Conservation (phyloP, 2,113 vertebrate genomes). For the Machaerirhynchus nigripectus region DNA sequence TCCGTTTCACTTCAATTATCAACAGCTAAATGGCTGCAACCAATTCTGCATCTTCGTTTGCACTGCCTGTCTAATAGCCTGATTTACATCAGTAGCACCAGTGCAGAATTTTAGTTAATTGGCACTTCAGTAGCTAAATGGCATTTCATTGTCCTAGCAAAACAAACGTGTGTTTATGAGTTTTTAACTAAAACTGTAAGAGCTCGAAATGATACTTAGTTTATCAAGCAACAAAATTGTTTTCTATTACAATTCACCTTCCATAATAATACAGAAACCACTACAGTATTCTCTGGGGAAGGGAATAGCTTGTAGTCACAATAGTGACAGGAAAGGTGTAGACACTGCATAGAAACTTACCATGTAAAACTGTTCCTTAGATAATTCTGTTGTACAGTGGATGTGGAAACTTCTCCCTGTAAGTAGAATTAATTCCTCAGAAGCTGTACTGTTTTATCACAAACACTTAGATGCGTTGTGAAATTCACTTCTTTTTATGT, state of each 20-base stretch:
- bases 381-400: background rate
- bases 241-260: background rate
- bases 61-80: conserved; percentile 32
- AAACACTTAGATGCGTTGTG: background rate
- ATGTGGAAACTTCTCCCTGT: background rate
- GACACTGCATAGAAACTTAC: background rate
- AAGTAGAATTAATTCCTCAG: background rate
- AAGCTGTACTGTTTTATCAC: background rate
- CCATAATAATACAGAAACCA: background rate
- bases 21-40: conserved; percentile 42
- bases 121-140: conserved; percentile 25
- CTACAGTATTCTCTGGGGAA: background rate
- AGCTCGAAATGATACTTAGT: background rate
- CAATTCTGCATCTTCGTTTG: conserved; percentile 36
- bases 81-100: conserved; percentile 47
- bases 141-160: conserved; percentile 35
- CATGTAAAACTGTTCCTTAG: background rate
- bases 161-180: conserved; percentile 33
- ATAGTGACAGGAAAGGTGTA: background rate
- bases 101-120: conserved; percentile 54
- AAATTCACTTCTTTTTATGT: background rate
- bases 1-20: conserved; percentile 41
- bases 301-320: background rate
- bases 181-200: conserved; percentile 39
- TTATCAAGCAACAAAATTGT: background rate